phyloP scores from a whole-genome alignment of 1,140 invertebrate genomes.

The Popillia japonica region DNA sequence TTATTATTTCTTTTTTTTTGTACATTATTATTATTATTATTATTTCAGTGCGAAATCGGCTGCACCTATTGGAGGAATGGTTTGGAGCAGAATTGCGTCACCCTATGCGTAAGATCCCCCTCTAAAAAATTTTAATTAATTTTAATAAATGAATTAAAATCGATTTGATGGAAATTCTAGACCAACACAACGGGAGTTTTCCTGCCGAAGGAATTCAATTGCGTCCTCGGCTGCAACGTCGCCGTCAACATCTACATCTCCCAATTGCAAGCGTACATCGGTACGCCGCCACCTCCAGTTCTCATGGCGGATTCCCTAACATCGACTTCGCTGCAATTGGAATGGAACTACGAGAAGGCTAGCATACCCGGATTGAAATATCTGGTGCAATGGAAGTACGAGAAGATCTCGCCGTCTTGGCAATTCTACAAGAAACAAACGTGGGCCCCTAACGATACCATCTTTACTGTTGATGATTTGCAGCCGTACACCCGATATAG shows the following conservation, averaged over 20 bases:
- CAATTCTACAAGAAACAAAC: slow-evolving; percentile 76
- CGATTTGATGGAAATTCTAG: slow-evolving; percentile 60
- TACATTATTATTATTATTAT: no score
- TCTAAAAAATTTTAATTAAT: not conserved
- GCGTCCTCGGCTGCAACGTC: slow-evolving; percentile 81
- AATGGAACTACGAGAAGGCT: slow-evolving; percentile 73
- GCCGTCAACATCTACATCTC: slow-evolving; percentile 78
- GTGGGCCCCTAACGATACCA: slow-evolving; percentile 70
- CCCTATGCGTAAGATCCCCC: slow-evolving; percentile 73
- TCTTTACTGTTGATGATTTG: slow-evolving; percentile 76
- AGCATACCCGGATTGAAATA: slow-evolving; percentile 68
- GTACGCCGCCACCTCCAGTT: slow-evolving; percentile 74
- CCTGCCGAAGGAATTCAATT: slow-evolving; percentile 75
- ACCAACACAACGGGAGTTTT: slow-evolving; percentile 73
- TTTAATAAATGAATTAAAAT: not conserved
- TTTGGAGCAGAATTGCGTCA: slow-evolving; percentile 71
- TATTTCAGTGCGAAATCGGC: slow-evolving; percentile 75
- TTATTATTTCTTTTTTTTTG: no score
- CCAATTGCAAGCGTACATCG: slow-evolving; percentile 73
- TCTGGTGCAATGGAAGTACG: slow-evolving; percentile 79
- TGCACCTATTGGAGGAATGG: slow-evolving; percentile 74
- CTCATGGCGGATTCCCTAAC: slow-evolving; percentile 78
- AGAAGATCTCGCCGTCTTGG: slow-evolving; percentile 72
- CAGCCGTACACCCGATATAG: slow-evolving; percentile 89
- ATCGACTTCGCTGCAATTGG: slow-evolving; percentile 77